Base-by-base conservation (phyloP, 2,113 vertebrate genomes). In the Mirounga angustirostris region DNA sequence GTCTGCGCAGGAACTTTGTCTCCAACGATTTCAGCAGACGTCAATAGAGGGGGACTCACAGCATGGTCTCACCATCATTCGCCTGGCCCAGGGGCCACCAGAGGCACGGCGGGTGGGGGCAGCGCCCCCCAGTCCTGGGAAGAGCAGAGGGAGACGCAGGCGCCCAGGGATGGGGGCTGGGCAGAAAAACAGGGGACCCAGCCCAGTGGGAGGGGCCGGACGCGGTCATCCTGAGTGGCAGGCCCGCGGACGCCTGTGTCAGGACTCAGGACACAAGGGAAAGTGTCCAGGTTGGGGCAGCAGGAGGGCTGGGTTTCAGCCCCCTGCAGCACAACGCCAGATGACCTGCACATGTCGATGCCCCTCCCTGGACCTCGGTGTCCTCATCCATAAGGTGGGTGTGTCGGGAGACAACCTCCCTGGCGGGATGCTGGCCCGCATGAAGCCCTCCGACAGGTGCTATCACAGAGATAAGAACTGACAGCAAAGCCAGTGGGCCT, bases 1-100 rank as follows among this genome's bases (percentile, higher is more conserved):
- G 87, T 36, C 30, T 83, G 92, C 74, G 94, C 79, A 22, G 95
- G 88, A 94, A 98, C 96, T 98, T 95, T 74, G 88, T 97, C 95
- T 95, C 90, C 59, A 79, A 81, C 52, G 80, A 86, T 89, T 96
- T 74, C 86, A 54, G 89, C 63, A 89, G 73, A 82, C 26, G 40
- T 93, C 93, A 19, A 83, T 18, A 81, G 89, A 74, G 89, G 76
- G 65, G 46, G 26, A 43, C 69, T 24, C 40, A 4, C 7, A 6
- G 36, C 2, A 5, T 0, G 6, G 84, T 56, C 73, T 87, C 4
- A 1, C 54, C 12, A 16, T 46, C 59, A 11, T 54, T 36, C 0
- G 22, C 50, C 40, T 5, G 7, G 6, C 76, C 7, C 21, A 24
- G 52, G 65, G 0, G 9, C 46, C 2, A 14, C 28, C 0, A 16